Evolutionary conservation across 2,888 invertebrate genomes (phyloP), one percentile per base, ranked within the genome.

Genomic region (Drosophila birchii): DNA sequence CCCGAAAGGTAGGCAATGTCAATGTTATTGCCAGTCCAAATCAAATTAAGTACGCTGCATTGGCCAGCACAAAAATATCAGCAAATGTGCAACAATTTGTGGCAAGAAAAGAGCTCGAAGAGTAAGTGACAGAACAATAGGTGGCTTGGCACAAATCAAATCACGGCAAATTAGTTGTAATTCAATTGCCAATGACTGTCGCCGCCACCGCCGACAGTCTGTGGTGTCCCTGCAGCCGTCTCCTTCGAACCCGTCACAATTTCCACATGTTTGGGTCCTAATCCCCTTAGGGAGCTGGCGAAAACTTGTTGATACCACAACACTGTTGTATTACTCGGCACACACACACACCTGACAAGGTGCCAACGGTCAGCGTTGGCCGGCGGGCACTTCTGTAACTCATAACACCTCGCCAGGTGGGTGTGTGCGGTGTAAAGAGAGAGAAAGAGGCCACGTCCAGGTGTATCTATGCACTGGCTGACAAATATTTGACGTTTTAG

Each of bases 401-500:
- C 56, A 67, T 66, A 66, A 67, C 38, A 66, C 20, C 26, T 14
- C 39, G 8, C 34, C 34, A 16, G 29, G 34, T 14, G 5, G 44
- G 16, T 39, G 5, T 34, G 12, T 23, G 26, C 14, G 2, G n/a
- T n/a, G n/a, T n/a, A n/a, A n/a, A 45, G 51, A 16, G 23, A 5
- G 6, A 16, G 14, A 11, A 23, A 44, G 56, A 45, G 51, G 11
- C 62, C 23, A 75, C 59, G 45, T 56, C 54, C 63, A 43, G 71
- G 62, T 53, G 69, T 70, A 71, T 71, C 71, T 43, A 59, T 55
- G 38, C 32, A 53, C 56, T 76, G 68, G 63, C 63, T 74, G 70
- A 78, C 87, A 90, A 87, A 89, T 90, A 89, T 90, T 90, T 89
- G 86, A 76, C 78, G 81, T 90, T 89, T 89, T 90, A 90, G 86